Evolutionary conservation across 2,888 invertebrate species (phyloP), one percentile per base, ranked within the genome.

Genomic region (Biston stratarius): DNA sequence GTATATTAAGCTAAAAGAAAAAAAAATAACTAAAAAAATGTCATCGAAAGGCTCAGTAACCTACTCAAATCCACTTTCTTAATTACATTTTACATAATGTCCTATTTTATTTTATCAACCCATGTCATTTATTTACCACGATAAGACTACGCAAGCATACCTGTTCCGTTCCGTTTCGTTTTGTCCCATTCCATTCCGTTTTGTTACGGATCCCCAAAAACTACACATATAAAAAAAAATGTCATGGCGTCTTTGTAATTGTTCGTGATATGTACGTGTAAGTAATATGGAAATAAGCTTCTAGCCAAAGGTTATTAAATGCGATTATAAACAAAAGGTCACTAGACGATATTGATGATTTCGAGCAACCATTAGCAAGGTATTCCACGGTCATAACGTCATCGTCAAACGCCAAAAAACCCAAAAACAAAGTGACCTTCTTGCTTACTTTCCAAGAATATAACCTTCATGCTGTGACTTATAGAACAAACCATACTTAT

Each of bases 381-480:
- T 56, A 62, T 63, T 67, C 63, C 59, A 67, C n/a, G 63, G 67
- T 33, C 67, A 45, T 14, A 48, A 6, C 38, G 49, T 63, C 53
- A 48, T 38, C 44, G 55, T 59, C 62, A 59, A 58, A 62, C 44
- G 45, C 44, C 33, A 36, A 64, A 67, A 68, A 63, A 60, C 63
- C 63, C 63, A 60, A 60, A 68, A 60, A 62, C 58, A 55, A 51
- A 47, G 51, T 61, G 67, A 63, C 63, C 63, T 63, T 60, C 40
- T 68, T 64, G 64, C 56, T 68, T 64, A 68, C 56, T 51, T 56
- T 63, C 63, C 56, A 56, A 56, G 67, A 68, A 67, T 24, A 61
- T 51, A 68, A 68, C 67, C 67, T 68, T 68, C 67, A 55, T 57
- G 51, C 7, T 42, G 49, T 58, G 58, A 62, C 58, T 58, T 62